Base-by-base conservation (phyloP, 2,888 invertebrate species). In the Fabriciana adippe region DNA sequence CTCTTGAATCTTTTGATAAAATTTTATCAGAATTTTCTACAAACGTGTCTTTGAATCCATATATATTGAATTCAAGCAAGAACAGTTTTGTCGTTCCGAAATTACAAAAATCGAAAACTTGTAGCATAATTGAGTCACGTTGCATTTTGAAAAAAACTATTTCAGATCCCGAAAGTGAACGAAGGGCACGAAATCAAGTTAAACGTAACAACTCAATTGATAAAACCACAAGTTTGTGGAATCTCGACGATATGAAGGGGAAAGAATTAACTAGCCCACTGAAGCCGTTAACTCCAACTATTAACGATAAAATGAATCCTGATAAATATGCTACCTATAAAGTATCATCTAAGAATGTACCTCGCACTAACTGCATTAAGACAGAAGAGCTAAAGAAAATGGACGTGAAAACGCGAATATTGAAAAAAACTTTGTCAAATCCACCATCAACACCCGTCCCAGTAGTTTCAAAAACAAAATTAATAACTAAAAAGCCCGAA, bases 41-140 rank as follows among this genome's bases (percentile, higher is more conserved):
- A 13, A 83, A 85, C 72, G 75, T 83, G 5, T 84, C 87, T 26
- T 77, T 85, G 47, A 81, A 82, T 56, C 74, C 83, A 6, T 84
- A 84, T 71, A 18, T 18, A 18, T 75, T 82, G 18, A 85, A 82
- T 72, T 73, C 72, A 47, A 77, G 70, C 70, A 86, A 83, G 61
- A 77, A 64, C 65, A 75, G 72, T 75, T 93, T 90, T 71, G 81
- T 87, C 75, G 91, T 93, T 61, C 94, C 94, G 56, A 94, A 94
- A 83, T 83, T 95, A 74, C 94, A 95, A 77, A 95, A 95, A 81
- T 94, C 95, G 0, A 95, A 95, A 80, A 95, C 95, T 74, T 95
- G 95, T 81, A 94, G 94, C 78, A 95, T 95, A 69, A 95, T 95
- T 64, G 95, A 95, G 83, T 95, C 95, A 0, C 93, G 94, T 70